Evolutionary conservation across 1,140 invertebrate genomes (phyloP).

Genomic region (Anastrepha ludens): DNA sequence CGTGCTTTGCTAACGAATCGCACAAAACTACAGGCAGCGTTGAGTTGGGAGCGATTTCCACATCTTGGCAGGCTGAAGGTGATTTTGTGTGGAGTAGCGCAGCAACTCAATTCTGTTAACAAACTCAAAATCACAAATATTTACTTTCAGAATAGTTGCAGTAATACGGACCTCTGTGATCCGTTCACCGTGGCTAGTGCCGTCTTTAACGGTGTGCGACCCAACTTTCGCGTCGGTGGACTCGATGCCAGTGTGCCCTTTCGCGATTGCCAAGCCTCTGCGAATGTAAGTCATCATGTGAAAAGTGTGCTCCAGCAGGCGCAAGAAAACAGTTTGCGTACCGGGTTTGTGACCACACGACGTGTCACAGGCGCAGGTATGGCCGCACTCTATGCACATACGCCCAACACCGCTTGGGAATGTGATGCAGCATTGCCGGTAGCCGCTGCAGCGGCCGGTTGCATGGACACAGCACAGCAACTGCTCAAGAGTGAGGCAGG

Average conservation of each 20-base stretch:
- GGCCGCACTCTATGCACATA: constrained; percentile 61
- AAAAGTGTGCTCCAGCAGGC: constrained; percentile 64
- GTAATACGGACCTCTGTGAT: constrained; percentile 59
- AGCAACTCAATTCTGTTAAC: no score
- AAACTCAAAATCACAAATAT: not conserved
- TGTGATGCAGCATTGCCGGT: constrained; percentile 63
- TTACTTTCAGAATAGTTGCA: constrained; percentile 59
- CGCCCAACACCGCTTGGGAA: constrained; percentile 59
- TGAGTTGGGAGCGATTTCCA: constrained; percentile 62
- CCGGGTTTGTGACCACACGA: constrained; percentile 66
- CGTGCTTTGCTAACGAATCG: constrained; percentile 49
- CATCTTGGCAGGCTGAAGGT: constrained; percentile 54
- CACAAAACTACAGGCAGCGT: not conserved
- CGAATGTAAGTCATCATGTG: constrained; percentile 51
- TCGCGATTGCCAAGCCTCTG: not conserved
- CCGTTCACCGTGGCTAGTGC: constrained; percentile 52
- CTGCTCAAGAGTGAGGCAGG: constrained; percentile 60
- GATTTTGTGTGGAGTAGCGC: not conserved
- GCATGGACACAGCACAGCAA: constrained; percentile 63
- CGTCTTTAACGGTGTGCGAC: constrained; percentile 63
- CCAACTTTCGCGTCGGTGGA: constrained; percentile 11
- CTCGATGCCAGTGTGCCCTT: constrained; percentile 53
- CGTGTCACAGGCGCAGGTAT: constrained; percentile 61
- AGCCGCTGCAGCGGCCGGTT: constrained; percentile 49
- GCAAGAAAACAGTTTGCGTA: constrained; percentile 62